A percentile compares a stretch with the other conserved stretches of the same genome.
phyloP scores from a whole-genome alignment of 2,113 vertebrate species.

The Oxygymnocypris stewartii region DNA sequence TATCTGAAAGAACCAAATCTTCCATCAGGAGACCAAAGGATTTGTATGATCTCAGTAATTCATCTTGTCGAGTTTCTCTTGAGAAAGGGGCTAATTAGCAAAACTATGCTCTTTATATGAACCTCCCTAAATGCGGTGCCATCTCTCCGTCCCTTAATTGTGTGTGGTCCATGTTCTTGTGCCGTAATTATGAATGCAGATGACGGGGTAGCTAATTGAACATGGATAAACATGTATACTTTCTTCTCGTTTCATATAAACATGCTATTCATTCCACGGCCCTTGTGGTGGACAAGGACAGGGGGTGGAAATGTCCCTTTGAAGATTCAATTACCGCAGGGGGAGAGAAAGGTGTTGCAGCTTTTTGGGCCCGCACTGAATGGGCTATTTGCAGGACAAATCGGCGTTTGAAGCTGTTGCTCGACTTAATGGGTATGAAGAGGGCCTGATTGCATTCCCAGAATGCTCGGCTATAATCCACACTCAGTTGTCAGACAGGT shows the following conservation, averaged over 20 bases:
- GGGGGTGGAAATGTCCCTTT: slow-evolving; percentile 74
- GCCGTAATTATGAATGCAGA: slow-evolving; percentile 65
- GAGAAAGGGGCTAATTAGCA: slow-evolving; percentile 52
- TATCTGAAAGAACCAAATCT: slow-evolving; percentile 38
- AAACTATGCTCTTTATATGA: slow-evolving; percentile 51
- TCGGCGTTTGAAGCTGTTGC: slow-evolving; percentile 77
- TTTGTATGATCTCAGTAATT: slow-evolving; percentile 49
- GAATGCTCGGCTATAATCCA: slow-evolving; percentile 34
- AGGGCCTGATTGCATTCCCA: slow-evolving; percentile 69
- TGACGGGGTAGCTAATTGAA: slow-evolving; percentile 68
- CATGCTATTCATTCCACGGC: slow-evolving; percentile 74
- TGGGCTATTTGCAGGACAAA: slow-evolving; percentile 81
- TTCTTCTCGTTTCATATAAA: slow-evolving; percentile 68
- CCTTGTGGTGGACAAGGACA: slow-evolving; percentile 64
- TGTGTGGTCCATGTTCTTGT: slow-evolving; percentile 37
- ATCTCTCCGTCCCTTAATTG: slow-evolving; percentile 44
- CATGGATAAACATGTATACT: slow-evolving; percentile 73
- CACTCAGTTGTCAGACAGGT: slow-evolving; percentile 50
- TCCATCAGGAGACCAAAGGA: slow-evolving; percentile 38
- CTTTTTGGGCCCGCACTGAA: slow-evolving; percentile 71
- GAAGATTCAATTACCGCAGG: slow-evolving; percentile 80
- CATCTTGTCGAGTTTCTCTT: slow-evolving; percentile 48
- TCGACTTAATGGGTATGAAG: slow-evolving; percentile 76
- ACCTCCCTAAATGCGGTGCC: slow-evolving; percentile 46
- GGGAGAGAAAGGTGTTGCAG: slow-evolving; percentile 72